These are phyloP conservation scores for Mus musculus DNA, from an alignment of 2,113 vertebrate genomes.

Conservation along the genomic window GRCm39 chr16:38438001-38438500, in stretches of 20 bases:
- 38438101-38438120: not conserved
- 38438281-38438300: not conserved
- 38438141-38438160: not conserved
- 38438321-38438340: not conserved
- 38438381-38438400: not conserved
- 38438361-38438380: not conserved
- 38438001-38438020: not conserved
- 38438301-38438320: not conserved
- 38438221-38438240: not conserved
- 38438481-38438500: not conserved
- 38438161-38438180: not conserved
- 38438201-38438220: not conserved
- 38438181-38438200: not conserved
- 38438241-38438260: not conserved
- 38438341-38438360: not conserved
- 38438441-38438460: not conserved
- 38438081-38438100: not conserved
- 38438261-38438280: conserved; percentile 7
- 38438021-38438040: not conserved
- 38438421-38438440: not conserved
- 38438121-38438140: not conserved
- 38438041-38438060: not conserved
- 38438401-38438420: not conserved
- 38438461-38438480: not conserved
- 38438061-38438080: conserved; percentile 31